Conservation (phyloP, 2,888 invertebrate genomes). For the Thera britannica region DNA sequence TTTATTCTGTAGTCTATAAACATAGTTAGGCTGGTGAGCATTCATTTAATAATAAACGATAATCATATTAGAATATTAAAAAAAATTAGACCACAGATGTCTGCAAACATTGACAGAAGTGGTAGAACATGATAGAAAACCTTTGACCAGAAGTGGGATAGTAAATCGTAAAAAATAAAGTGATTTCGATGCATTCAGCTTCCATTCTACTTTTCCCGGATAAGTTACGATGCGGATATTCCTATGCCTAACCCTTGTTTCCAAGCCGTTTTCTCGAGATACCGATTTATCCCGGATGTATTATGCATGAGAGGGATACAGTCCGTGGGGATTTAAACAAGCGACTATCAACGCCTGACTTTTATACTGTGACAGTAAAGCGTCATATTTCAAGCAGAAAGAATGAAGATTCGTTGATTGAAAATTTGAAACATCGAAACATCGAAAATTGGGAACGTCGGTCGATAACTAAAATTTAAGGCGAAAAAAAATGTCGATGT, state of each 20-base stretch:
- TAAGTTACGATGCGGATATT: conserved; percentile 39
- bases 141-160: not conserved
- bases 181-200: conserved; percentile 2
- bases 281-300: conserved; percentile 51
- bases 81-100: no score
- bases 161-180: not conserved
- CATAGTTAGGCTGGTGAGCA: no score
- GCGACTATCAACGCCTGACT: not conserved
- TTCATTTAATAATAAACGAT: no score
- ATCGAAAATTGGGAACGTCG: no score
- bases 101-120: not conserved
- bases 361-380: not conserved
- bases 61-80: no score
- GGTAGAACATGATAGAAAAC: not conserved
- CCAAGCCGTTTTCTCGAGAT: conserved; percentile 42
- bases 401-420: not conserved
- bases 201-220: conserved; percentile 7
- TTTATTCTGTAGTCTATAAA: no score
- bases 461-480: no score
- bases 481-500: no score
- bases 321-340: conserved; percentile 31
- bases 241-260: conserved; percentile 46
- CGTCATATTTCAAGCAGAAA: not conserved
- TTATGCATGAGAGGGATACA: conserved; percentile 64
- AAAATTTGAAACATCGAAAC: no score